Conservation (phyloP, 2,888 invertebrate species). For the Ormia ochracea region DNA sequence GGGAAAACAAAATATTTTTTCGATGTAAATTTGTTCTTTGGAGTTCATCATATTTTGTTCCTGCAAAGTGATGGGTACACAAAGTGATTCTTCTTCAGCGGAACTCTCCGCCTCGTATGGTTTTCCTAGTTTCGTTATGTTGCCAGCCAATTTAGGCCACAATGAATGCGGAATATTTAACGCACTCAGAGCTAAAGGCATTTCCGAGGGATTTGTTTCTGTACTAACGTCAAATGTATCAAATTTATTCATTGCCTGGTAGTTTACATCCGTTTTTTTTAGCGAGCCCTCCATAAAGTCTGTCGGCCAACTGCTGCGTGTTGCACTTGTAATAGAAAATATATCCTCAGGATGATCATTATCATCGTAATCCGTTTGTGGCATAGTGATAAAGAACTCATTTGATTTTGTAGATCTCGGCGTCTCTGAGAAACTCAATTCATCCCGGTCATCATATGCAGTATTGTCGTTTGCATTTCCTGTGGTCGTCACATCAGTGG, state of each 20-base stretch:
- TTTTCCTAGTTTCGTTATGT: slow-evolving; percentile 70
- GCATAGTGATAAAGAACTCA: not conserved
- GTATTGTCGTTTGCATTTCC: not conserved
- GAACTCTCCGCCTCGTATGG: slow-evolving; percentile 70
- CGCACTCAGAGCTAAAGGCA: slow-evolving; percentile 67
- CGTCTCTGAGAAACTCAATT: not conserved
- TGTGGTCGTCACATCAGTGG: slow-evolving; percentile 60
- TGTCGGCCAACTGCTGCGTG: slow-evolving; percentile 69
- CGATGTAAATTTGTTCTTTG: slow-evolving; percentile 66
- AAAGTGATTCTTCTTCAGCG: slow-evolving; percentile 70
- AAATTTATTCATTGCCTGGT: not conserved
- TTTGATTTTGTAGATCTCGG: not conserved
- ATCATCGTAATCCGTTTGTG: slow-evolving; percentile 13
- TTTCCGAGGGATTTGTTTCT: slow-evolving; percentile 54
- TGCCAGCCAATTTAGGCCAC: slow-evolving; percentile 67
- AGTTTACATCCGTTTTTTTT: slow-evolving; percentile 48
- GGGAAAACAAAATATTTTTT: slow-evolving; percentile 71
- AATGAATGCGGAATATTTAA: slow-evolving; percentile 68
- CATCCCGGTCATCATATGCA: not conserved
- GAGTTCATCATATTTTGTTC: slow-evolving; percentile 66
- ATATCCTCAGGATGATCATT: not conserved
- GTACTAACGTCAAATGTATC: not conserved
- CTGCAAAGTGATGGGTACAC: slow-evolving; percentile 69
- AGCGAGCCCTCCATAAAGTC: slow-evolving; percentile 67
- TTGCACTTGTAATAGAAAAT: slow-evolving; percentile 25